phyloP scores from a whole-genome alignment of 92 coral and sea anemone species.

The Bergia puertoricense region DNA sequence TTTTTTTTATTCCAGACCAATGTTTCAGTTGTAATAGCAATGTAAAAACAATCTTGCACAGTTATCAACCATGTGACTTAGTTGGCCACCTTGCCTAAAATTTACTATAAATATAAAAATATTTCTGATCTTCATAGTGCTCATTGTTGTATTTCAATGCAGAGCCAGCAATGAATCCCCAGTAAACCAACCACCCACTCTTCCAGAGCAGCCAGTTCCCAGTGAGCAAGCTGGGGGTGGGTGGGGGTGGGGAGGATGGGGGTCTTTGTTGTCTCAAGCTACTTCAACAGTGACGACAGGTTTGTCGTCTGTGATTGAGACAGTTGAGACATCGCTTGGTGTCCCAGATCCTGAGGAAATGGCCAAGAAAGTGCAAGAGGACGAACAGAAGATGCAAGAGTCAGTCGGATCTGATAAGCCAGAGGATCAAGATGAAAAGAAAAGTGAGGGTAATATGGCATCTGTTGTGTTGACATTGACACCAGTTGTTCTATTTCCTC shows the following conservation, averaged over 20 bases:
- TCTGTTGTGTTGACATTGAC: not conserved
- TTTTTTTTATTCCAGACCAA: not conserved
- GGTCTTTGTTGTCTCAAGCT: slow-evolving; percentile 85
- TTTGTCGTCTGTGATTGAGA: slow-evolving; percentile 87
- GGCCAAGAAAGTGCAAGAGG: slow-evolving; percentile 80
- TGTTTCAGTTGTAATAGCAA: not conserved
- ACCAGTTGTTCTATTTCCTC: not conserved
- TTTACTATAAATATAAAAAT: not conserved
- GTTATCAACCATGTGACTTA: too few species aligned
- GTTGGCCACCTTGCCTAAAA: not conserved
- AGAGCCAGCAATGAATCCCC: not conserved
- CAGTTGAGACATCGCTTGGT: slow-evolving; percentile 91
- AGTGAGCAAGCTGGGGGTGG: slow-evolving; percentile 53
- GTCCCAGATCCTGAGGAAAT: slow-evolving; percentile 96
- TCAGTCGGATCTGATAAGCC: slow-evolving; percentile 32
- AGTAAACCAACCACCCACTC: slow-evolving; percentile 8
- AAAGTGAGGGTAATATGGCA: slow-evolving; percentile 14
- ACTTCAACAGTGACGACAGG: slow-evolving; percentile 93
- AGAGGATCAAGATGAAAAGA: slow-evolving; percentile 30
- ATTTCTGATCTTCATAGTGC: too few species aligned
- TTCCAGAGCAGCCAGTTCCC: not conserved
- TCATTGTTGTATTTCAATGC: not conserved
- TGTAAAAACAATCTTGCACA: too few species aligned
- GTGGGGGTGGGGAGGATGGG: slow-evolving; percentile 97
- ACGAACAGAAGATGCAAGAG: slow-evolving; percentile 65